These are phyloP conservation scores for Trissolcus brochymenae DNA, from an alignment of 2,888 invertebrate genomes.

Conservation along the genomic window DNA sequence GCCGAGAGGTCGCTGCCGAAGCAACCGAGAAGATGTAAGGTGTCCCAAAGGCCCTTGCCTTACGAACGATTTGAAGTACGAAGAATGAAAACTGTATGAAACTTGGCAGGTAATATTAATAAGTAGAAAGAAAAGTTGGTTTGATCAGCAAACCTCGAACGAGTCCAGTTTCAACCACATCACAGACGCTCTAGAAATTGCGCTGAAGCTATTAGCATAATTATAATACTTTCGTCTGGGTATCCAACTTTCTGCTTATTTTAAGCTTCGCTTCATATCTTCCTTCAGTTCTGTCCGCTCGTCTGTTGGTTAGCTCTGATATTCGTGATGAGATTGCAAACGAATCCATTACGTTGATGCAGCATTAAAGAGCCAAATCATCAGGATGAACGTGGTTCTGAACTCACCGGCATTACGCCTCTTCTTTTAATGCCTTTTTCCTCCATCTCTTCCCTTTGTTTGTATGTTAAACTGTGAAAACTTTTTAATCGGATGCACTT, in stretches of 20 bases:
- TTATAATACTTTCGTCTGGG: constrained; percentile 74
- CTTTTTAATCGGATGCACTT: constrained; percentile 49
- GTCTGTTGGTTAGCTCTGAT: constrained; percentile 63
- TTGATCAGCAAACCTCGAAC: constrained; percentile 71
- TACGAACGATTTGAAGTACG: constrained; percentile 47
- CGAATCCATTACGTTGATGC: constrained; percentile 74
- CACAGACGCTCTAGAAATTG: constrained; percentile 67
- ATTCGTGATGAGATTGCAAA: constrained; percentile 71
- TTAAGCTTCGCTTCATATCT: constrained; percentile 64
- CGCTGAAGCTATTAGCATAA: constrained; percentile 75
- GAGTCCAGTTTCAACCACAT: constrained; percentile 68
- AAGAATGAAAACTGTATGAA: constrained; percentile 55
- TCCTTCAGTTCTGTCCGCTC: constrained; percentile 59
- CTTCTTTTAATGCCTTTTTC: constrained; percentile 41
- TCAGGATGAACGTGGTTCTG: constrained; percentile 64
- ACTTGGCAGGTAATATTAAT: constrained; percentile 73
- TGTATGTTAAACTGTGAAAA: constrained; percentile 51
- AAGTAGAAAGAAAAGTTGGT: constrained; percentile 76
- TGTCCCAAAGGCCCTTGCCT: constrained; percentile 41
- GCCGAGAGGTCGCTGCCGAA: constrained; percentile 12
- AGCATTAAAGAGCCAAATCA: constrained; percentile 71
- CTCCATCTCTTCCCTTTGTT: constrained; percentile 25
- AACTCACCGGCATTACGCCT: constrained; percentile 58
- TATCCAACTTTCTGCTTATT: constrained; percentile 74
- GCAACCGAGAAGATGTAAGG: constrained; percentile 46